These are phyloP conservation scores for Invenusta paracnida DNA, from an alignment of 2,888 invertebrate species.

Conservation along the genomic window DNA sequence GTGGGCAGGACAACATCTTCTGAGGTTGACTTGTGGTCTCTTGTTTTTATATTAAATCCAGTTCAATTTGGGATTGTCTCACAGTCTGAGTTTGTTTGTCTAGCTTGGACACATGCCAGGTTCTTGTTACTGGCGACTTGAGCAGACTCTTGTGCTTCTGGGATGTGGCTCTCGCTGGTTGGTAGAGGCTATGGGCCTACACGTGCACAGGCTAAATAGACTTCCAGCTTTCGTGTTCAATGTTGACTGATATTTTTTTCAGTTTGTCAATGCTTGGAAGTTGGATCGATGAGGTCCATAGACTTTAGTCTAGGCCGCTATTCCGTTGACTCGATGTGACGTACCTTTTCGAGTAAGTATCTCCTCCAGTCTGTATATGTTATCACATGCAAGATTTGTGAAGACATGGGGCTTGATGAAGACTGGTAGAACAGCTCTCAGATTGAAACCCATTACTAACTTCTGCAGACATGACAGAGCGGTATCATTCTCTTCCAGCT, in stretches of 20 bases:
- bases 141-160: conserved; percentile 39
- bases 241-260: conserved; percentile 40
- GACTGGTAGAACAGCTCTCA: conserved; percentile 41
- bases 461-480: conserved; percentile 46
- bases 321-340: conserved; percentile 48
- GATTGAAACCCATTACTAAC: conserved; percentile 33
- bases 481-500: neutral
- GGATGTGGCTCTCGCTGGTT: neutral
- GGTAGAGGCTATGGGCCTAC: conserved; percentile 40
- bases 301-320: conserved; percentile 46
- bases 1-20: conserved; percentile 39
- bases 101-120: conserved; percentile 5
- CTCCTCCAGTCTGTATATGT: conserved; percentile 49
- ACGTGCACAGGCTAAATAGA: conserved; percentile 42
- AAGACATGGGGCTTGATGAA: conserved; percentile 44
- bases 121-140: conserved; percentile 36
- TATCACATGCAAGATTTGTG: conserved; percentile 47
- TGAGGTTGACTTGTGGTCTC: conserved; percentile 25
- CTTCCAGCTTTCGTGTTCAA: conserved; percentile 31
- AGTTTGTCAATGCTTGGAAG: neutral
- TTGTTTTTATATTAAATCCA: conserved; percentile 44
- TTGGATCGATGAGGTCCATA: conserved; percentile 40
- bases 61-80: conserved; percentile 46
- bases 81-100: conserved; percentile 35
- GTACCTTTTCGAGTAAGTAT: conserved; percentile 47